phyloP scores from a whole-genome alignment of 2,888 invertebrate genomes.

The Leistus spinibarbis region DNA sequence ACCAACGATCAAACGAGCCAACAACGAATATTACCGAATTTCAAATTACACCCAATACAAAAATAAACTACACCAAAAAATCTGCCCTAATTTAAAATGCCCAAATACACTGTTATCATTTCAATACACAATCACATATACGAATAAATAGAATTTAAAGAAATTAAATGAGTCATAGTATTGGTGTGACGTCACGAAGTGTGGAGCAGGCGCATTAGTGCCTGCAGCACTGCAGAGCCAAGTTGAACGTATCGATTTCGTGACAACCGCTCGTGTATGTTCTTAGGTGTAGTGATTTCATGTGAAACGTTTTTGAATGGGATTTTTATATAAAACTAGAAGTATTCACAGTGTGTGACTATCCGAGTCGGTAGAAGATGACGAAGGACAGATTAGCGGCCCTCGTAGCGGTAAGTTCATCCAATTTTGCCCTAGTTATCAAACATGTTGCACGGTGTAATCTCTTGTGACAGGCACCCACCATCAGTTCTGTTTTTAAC shows the following conservation, averaged over 20 bases:
- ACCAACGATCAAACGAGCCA: conserved; percentile 44
- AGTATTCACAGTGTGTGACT: conserved; percentile 71
- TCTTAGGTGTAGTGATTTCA: conserved; percentile 75
- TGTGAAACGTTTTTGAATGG: conserved; percentile 78
- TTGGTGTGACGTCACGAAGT: conserved; percentile 50
- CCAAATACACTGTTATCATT: neutral
- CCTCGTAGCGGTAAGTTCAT: conserved; percentile 83
- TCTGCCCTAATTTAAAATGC: conserved; percentile 10
- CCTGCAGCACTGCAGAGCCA: conserved; percentile 68
- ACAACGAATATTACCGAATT: conserved; percentile 33
- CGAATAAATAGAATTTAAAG: conserved; percentile 36
- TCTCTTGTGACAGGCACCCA: conserved; percentile 31
- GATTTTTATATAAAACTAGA: conserved; percentile 73
- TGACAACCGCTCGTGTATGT: conserved; percentile 71
- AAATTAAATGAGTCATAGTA: conserved; percentile 48
- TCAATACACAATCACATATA: neutral
- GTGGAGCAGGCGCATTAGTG: conserved; percentile 59
- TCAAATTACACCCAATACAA: neutral
- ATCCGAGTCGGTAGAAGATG: conserved; percentile 69
- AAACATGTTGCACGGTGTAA: conserved; percentile 42
- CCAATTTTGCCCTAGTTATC: conserved; percentile 27
- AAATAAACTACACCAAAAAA: conserved; percentile 19
- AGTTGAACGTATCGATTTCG: conserved; percentile 79
- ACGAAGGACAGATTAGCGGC: conserved; percentile 98
- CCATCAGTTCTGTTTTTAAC: conserved; percentile 29